Evolutionary conservation across 35 echinoderm and acorn worm genomes (phyloP).

Genomic region (Eucidaris tribuloides): DNA sequence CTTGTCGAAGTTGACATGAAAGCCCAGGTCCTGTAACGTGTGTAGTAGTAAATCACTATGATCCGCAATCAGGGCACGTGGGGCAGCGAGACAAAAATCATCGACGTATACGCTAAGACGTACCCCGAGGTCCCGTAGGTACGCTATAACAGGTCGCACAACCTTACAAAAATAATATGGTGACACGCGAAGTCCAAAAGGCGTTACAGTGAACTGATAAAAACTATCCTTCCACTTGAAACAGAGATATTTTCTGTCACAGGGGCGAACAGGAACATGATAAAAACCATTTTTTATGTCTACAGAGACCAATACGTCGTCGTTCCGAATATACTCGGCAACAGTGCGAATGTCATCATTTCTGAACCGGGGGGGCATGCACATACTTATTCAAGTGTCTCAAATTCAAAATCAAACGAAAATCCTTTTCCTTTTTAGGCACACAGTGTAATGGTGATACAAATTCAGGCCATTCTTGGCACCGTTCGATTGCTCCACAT

Average conservation of each 20-base stretch:
- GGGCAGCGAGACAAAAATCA: conserved; percentile 20
- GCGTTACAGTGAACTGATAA: not conserved
- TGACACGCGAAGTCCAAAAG: conserved; percentile 17
- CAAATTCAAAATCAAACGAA: not conserved
- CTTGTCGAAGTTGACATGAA: not conserved
- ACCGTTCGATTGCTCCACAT: too few species aligned
- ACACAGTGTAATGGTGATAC: conserved; percentile 1
- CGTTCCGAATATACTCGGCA: not conserved
- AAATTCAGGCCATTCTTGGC: too few species aligned
- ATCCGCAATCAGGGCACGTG: not conserved
- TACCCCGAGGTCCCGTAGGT: not conserved
- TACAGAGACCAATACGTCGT: conserved; percentile 6
- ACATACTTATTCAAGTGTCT: not conserved
- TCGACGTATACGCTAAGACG: not conserved
- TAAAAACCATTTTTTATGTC: conserved; percentile 26
- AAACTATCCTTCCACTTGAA: not conserved
- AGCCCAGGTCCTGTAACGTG: not conserved
- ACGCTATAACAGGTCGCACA: not conserved
- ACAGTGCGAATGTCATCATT: not conserved
- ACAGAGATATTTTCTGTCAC: not conserved
- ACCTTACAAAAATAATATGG: conserved; percentile 20
- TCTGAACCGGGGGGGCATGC: not conserved
- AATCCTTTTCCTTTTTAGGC: not conserved
- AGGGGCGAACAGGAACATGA: not conserved
- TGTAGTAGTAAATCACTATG: not conserved